Evolutionary conservation across 2,888 invertebrate species (phyloP).

Genomic region (Coleophora flavipennella): DNA sequence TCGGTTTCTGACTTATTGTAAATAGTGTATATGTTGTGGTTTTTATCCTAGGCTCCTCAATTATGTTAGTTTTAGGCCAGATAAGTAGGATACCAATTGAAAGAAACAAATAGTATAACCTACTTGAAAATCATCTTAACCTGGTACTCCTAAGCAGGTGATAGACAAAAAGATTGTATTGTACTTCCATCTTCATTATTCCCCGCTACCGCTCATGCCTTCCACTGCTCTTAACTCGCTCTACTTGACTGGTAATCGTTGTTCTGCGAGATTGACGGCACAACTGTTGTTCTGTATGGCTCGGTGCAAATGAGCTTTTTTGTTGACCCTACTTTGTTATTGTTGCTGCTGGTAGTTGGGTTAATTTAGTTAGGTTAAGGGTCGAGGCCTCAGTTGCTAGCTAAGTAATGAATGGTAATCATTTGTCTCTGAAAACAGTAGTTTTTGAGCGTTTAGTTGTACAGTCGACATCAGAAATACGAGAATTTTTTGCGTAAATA

Average conservation of each 20-base stretch:
- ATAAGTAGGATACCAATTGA: too few species aligned
- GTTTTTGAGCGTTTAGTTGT: not conserved
- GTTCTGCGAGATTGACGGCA: slow-evolving; percentile 53
- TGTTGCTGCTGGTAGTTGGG: slow-evolving; percentile 13
- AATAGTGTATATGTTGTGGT: too few species aligned
- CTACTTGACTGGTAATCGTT: slow-evolving; percentile 38
- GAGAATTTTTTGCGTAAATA: too few species aligned
- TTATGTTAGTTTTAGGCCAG: too few species aligned
- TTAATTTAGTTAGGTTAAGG: slow-evolving; percentile 10
- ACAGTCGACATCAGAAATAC: too few species aligned
- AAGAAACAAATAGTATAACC: too few species aligned
- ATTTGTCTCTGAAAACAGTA: slow-evolving; percentile 5
- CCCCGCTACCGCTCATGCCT: slow-evolving; percentile 24
- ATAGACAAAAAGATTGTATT: too few species aligned
- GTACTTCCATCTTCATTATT: too few species aligned
- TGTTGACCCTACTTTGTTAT: slow-evolving; percentile 29
- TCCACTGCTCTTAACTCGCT: slow-evolving; percentile 15
- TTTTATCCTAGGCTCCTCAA: too few species aligned
- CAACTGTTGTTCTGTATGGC: slow-evolving; percentile 41
- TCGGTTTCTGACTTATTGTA: too few species aligned
- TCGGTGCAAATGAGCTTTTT: slow-evolving; percentile 61
- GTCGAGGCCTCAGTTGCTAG: slow-evolving; percentile 1
- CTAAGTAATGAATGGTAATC: not conserved
- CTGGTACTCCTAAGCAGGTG: too few species aligned
- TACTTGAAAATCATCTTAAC: too few species aligned